phyloP scores from a whole-genome alignment of 2,888 invertebrate species.

The Cremastobaeus sp. region DNA sequence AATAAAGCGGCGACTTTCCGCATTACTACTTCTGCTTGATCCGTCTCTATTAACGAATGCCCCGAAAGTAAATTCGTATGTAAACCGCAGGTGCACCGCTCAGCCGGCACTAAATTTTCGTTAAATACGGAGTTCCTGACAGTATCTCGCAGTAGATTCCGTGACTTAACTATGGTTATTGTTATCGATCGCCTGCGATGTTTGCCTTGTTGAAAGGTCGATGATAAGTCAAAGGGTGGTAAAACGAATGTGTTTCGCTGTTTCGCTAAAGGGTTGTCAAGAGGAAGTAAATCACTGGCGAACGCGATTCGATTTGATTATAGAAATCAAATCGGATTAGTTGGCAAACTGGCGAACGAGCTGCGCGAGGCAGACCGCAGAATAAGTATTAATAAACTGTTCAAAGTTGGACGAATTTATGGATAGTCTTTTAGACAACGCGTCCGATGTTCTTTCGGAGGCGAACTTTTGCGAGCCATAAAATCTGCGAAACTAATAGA shows the following conservation, averaged over 20 bases:
- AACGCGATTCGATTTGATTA: no score
- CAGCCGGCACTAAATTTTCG: conserved; percentile 61
- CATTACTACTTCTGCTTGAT: conserved; percentile 43
- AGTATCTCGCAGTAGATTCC: conserved; percentile 41
- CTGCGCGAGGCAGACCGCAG: no score
- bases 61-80: conserved; percentile 8
- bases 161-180: conserved; percentile 53
- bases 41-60: conserved; percentile 43
- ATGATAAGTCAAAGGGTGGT: conserved; percentile 40
- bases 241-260: background rate
- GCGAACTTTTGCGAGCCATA: background rate
- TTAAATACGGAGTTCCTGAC: conserved; percentile 55
- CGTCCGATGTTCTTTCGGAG: background rate
- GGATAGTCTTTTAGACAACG: background rate
- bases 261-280: no score
- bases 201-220: conserved; percentile 44
- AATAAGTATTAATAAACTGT: no score
- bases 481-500: conserved; percentile 7
- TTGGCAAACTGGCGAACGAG: no score
- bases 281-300: no score
- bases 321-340: no score
- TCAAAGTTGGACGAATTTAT: no score
- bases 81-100: conserved; percentile 54
- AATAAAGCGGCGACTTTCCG: conserved; percentile 13
- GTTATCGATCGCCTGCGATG: conserved; percentile 54